Evolutionary conservation across 1,140 invertebrate genomes (phyloP).

Genomic region (Sarcophaga bullata): DNA sequence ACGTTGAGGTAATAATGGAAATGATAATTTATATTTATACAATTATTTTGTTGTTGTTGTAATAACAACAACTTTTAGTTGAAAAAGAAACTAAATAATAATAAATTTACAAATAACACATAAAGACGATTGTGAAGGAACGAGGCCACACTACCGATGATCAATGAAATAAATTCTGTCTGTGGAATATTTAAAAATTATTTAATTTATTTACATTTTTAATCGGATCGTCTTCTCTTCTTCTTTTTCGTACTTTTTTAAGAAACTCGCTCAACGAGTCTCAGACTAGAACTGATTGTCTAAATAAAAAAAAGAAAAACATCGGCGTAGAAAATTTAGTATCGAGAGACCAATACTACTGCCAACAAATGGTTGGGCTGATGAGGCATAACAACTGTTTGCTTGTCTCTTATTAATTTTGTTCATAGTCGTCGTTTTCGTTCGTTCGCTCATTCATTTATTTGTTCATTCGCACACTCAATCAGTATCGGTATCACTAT

Average conservation of each 20-base stretch:
- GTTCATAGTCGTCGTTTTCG: not conserved
- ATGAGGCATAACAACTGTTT: not conserved
- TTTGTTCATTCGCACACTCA: not conserved
- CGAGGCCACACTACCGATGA: not conserved
- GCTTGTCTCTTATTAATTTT: too few relatives aligned
- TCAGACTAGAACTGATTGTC: constrained; percentile 39
- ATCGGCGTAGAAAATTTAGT: constrained; percentile 25
- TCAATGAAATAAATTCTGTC: not conserved
- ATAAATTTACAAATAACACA: not conserved
- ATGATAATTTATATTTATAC: too few relatives aligned
- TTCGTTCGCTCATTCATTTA: constrained; percentile 5
- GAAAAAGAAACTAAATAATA: not conserved
- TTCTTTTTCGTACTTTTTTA: constrained; percentile 3
- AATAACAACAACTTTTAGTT: not conserved
- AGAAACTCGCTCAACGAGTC: constrained; percentile 40
- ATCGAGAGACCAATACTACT: not conserved
- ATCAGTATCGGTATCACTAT: not conserved
- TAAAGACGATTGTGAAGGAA: not conserved
- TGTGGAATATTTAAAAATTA: not conserved
- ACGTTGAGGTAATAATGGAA: not conserved
- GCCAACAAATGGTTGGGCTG: not conserved
- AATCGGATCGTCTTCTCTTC: not conserved
- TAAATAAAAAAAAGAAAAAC: constrained; percentile 2
- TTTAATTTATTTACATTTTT: constrained; percentile 2
- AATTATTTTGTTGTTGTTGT: too few relatives aligned